phyloP scores from a whole-genome alignment of 2,113 vertebrate species.

The Coreoperca whiteheadi region DNA sequence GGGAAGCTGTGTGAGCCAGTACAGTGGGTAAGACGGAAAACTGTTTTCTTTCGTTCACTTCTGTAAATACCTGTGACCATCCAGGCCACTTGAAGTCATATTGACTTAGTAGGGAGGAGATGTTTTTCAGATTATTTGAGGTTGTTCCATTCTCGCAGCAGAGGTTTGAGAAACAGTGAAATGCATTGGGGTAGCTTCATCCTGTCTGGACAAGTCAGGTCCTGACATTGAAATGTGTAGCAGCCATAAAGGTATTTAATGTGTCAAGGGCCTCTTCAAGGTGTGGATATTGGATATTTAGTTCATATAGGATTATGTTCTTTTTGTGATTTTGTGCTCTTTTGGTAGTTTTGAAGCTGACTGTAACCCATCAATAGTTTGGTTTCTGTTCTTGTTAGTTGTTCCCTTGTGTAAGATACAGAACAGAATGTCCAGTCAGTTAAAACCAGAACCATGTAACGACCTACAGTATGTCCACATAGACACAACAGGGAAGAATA shows the following conservation, averaged over 20 bases:
- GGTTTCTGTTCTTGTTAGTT: not conserved
- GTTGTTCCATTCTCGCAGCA: conserved; percentile 4
- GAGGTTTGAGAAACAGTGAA: conserved; percentile 20
- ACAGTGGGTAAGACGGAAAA: conserved; percentile 88
- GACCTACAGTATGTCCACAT: not conserved
- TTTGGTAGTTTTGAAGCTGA: conserved; percentile 4
- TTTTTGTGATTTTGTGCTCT: not conserved
- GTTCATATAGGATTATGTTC: not conserved
- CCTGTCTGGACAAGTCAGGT: conserved; percentile 76
- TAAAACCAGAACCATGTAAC: not conserved
- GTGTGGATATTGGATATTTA: conserved; percentile 29
- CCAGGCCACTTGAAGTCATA: not conserved
- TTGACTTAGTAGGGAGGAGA: conserved; percentile 42
- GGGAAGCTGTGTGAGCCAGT: conserved; percentile 94
- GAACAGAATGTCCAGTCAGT: not conserved
- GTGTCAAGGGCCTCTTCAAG: conserved; percentile 49
- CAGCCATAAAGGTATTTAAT: conserved; percentile 72
- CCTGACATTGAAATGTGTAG: conserved; percentile 71
- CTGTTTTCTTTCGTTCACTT: not conserved
- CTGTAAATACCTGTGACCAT: conserved; percentile 34
- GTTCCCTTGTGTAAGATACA: not conserved
- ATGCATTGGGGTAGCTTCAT: conserved; percentile 10
- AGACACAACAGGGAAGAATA: conserved; percentile 9
- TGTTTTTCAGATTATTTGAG: not conserved
- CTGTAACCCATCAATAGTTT: not conserved